Percentiles rank a stretch among this genome's conserved stretches.
These are phyloP conservation scores for Limnephilus marmoratus DNA, from an alignment of 2,888 invertebrate species.

Conservation along the genomic window DNA sequence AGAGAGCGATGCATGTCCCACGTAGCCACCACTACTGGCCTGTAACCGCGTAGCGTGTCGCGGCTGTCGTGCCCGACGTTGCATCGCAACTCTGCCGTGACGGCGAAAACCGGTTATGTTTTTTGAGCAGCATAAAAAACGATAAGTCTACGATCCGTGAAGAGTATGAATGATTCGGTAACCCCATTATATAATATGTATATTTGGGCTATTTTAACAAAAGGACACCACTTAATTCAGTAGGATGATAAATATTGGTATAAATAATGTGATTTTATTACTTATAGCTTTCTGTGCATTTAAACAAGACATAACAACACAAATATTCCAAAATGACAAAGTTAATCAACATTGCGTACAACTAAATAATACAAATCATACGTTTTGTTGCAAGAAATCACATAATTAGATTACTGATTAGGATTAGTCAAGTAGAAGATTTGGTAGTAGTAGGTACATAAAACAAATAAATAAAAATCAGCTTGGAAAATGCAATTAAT, in stretches of 20 bases:
- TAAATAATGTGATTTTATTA: background rate
- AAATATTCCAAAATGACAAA: background rate
- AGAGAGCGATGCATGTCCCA: conserved; percentile 28
- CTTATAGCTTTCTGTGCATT: background rate
- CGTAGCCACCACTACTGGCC: background rate
- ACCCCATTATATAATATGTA: background rate
- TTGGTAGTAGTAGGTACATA: too few species aligned
- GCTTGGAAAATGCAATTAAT: background rate
- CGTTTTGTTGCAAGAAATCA: background rate
- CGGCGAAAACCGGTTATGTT: conserved; percentile 39
- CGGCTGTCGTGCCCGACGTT: conserved; percentile 13
- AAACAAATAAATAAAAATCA: background rate
- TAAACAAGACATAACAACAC: background rate
- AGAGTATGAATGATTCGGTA: conserved; percentile 43
- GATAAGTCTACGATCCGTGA: conserved; percentile 27
- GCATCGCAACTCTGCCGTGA: conserved; percentile 34
- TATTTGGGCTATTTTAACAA: background rate
- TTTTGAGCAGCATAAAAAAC: conserved; percentile 22
- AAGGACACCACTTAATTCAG: background rate
- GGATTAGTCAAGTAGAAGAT: too few species aligned
- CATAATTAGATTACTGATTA: too few species aligned
- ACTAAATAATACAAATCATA: background rate
- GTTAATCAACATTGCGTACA: background rate
- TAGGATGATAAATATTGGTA: background rate
- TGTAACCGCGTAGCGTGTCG: conserved; percentile 36